Percentiles rank a stretch among this genome's conserved stretches.
These are phyloP conservation scores for Chiridota heheva DNA, from an alignment of 35 echinoderm and acorn worm species.

Conservation along the genomic window DNA sequence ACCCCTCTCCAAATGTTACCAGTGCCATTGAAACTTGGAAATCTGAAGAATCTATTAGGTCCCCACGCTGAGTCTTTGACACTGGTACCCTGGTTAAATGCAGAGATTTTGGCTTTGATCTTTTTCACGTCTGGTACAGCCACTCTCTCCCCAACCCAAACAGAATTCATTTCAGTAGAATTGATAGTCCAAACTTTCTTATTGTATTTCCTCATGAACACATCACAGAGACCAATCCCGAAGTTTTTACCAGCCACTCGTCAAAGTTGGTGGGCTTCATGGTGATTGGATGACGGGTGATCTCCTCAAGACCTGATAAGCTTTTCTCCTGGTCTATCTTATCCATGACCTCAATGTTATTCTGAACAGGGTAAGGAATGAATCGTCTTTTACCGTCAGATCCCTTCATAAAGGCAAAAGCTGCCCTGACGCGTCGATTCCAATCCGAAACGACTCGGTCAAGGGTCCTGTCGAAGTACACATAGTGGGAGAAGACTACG, in stretches of 20 bases:
- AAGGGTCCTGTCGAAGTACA: conserved; percentile 26
- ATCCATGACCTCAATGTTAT: conserved; percentile 40
- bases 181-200: conserved; percentile 48
- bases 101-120: conserved; percentile 11
- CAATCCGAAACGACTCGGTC: conserved; percentile 23
- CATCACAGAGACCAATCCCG: conserved; percentile 18
- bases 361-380: conserved; percentile 44
- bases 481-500: conserved; percentile 51
- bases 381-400: conserved; percentile 25
- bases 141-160: conserved; percentile 33
- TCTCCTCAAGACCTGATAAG: conserved; percentile 23
- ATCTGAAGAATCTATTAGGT: conserved; percentile 36
- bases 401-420: conserved; percentile 47
- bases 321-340: conserved; percentile 17
- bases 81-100: background rate
- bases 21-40: conserved; percentile 44
- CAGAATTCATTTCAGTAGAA: conserved; percentile 28
- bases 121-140: conserved; percentile 40
- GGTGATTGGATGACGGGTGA: background rate
- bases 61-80: conserved; percentile 21
- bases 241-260: conserved; percentile 37
- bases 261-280: conserved; percentile 36
- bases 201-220: conserved; percentile 55
- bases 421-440: conserved; percentile 42
- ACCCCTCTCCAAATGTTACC: conserved; percentile 47